Conservation (phyloP, 2,113 vertebrate genomes). For the Tursiops truncatus region DNA sequence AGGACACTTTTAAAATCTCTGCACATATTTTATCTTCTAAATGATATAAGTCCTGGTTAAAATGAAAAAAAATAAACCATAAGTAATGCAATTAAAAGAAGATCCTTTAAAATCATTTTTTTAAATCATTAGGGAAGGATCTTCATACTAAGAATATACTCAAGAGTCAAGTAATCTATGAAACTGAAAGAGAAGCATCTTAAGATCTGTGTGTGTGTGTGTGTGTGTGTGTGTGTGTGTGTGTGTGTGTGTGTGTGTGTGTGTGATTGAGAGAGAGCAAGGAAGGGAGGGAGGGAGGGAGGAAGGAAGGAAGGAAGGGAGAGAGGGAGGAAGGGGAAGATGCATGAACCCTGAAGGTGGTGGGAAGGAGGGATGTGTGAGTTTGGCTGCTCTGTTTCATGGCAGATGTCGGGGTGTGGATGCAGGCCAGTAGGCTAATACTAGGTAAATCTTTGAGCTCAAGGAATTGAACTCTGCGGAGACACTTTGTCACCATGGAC, state of each 20-base stretch:
- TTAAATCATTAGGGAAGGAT: neutral
- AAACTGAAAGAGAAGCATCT: neutral
- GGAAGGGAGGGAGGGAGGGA: no score
- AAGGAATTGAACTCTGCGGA: neutral
- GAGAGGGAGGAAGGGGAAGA: neutral
- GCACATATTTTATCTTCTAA: neutral
- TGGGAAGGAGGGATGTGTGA: neutral
- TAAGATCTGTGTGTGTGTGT: neutral
- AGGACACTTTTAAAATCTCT: neutral
- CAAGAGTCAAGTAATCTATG: neutral
- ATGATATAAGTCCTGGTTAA: neutral
- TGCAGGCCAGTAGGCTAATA: neutral
- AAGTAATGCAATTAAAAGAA: neutral
- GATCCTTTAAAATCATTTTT: neutral
- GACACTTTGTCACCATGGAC: neutral
- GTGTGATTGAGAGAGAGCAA: neutral
- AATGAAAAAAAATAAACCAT: neutral
- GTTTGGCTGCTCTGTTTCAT: neutral
- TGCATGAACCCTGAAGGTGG: neutral
- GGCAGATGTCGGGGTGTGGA: neutral
- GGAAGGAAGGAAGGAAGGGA: accelerated
- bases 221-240: neutral
- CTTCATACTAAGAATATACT: neutral
- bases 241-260: neutral
- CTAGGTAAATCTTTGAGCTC: neutral